Percentiles rank a stretch among this genome's conserved stretches.
These are phyloP conservation scores for Falco novaeseelandiae DNA, from an alignment of 2,797 vertebrate genomes.

Conservation along the genomic window DNA sequence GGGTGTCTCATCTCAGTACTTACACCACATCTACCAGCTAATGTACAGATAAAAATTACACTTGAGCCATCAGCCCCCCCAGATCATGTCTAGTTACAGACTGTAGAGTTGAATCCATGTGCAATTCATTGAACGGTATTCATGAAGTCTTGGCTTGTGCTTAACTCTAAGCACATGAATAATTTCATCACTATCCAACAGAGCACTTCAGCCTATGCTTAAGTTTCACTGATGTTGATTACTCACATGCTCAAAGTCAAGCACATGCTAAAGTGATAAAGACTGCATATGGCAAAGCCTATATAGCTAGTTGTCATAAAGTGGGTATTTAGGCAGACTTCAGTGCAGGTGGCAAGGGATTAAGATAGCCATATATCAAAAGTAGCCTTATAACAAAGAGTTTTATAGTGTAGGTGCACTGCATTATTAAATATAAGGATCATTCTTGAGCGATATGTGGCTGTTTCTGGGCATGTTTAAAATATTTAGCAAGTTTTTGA, in stretches of 20 bases:
- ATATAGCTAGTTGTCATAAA: conserved; percentile 45
- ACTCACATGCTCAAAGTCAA: conserved; percentile 57
- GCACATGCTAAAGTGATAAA: conserved; percentile 60
- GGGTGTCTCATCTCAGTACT: background rate
- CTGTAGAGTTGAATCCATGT: background rate
- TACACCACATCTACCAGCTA: background rate
- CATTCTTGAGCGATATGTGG: background rate
- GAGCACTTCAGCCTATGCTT: conserved; percentile 53
- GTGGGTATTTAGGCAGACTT: conserved; percentile 51
- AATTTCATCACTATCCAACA: conserved; percentile 44
- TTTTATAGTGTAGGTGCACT: conserved; percentile 47
- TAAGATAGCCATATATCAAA: conserved; percentile 34
- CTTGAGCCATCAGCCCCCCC: background rate
- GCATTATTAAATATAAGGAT: conserved; percentile 64
- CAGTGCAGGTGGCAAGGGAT: conserved; percentile 52
- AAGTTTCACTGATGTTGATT: conserved; percentile 60
- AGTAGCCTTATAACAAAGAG: conserved; percentile 28
- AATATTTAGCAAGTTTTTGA: conserved; percentile 67
- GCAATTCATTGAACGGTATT: background rate
- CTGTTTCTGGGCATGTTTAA: conserved; percentile 34
- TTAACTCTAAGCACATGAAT: conserved; percentile 46
- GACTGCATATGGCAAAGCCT: conserved; percentile 41
- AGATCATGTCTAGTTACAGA: background rate
- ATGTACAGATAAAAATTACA: background rate
- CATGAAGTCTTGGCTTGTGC: conserved; percentile 34